Conservation (phyloP, 1,140 invertebrate genomes). For the Berghia stephanieae region DNA sequence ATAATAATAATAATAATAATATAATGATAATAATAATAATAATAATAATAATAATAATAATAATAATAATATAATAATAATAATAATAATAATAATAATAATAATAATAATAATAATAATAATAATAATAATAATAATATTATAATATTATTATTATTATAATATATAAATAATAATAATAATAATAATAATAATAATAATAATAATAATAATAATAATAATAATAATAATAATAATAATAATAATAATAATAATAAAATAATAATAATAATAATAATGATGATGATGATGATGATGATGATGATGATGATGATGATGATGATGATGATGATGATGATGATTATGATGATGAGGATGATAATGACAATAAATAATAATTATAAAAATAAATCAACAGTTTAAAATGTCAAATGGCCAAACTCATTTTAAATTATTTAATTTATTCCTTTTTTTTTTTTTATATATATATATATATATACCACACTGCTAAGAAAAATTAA, state of each 20-base stretch:
- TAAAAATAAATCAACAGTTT: not conserved
- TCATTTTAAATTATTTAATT: too few relatives aligned
- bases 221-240: not conserved
- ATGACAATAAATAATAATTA: too few relatives aligned
- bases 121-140: not conserved
- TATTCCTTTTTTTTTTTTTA: too few relatives aligned
- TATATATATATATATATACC: not conserved
- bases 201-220: not conserved
- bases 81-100: not conserved
- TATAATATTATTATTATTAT: not conserved
- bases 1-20: not conserved
- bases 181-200: not conserved
- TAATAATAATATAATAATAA: not conserved
- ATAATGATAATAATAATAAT: not conserved
- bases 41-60: not conserved
- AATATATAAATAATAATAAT: not conserved
- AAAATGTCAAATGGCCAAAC: too few relatives aligned
- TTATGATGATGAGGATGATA: too few relatives aligned
- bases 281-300: slow-evolving; percentile 18
- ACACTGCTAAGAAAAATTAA: not conserved
- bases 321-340: slow-evolving; percentile 19
- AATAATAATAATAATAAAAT: not conserved
- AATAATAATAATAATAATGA: not conserved
- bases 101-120: not conserved
- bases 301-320: slow-evolving; percentile 20